phyloP scores from a whole-genome alignment of 2,888 invertebrate genomes.

The Scaptomyza tumidula region DNA sequence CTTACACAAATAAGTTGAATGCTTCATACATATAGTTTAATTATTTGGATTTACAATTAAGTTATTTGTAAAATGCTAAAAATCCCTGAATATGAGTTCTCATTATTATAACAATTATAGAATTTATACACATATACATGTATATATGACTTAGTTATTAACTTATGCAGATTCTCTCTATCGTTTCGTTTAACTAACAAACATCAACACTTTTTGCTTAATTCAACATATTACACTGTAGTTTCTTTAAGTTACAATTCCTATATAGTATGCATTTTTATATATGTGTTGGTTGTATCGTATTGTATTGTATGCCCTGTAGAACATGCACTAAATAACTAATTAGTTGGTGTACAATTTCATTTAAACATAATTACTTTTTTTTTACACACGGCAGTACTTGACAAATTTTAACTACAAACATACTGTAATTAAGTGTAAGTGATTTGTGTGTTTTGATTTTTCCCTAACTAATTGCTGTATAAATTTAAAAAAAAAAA shows the following conservation, averaged over 20 bases:
- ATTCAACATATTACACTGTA: conserved; percentile 23
- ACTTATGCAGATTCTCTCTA: conserved; percentile 47
- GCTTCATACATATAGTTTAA: conserved; percentile 40
- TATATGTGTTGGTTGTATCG: conserved; percentile 13
- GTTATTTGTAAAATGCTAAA: conserved; percentile 82
- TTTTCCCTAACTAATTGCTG: conserved; percentile 46
- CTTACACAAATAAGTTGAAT: conserved; percentile 48
- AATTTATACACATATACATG: conserved; percentile 56
- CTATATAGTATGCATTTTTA: conserved; percentile 29
- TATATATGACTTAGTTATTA: conserved; percentile 53
- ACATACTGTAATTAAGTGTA: conserved; percentile 48
- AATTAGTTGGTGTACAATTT: conserved; percentile 56
- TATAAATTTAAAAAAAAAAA: conserved; percentile 67
- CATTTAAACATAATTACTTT: conserved; percentile 30
- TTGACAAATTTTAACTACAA: conserved; percentile 61
- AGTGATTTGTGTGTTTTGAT: conserved; percentile 34
- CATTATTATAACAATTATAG: conserved; percentile 50
- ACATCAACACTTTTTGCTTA: conserved; percentile 62
- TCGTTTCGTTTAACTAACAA: conserved; percentile 48
- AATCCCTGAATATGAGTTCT: conserved; percentile 84
- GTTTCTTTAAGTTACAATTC: conserved; percentile 49
- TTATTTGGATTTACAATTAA: conserved; percentile 50
- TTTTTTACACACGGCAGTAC: conserved; percentile 69
- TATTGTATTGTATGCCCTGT: conserved; percentile 34
- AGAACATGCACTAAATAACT: conserved; percentile 41